Conservation (phyloP, 2,888 invertebrate genomes). For the Thysanoteuthis rhombus region DNA sequence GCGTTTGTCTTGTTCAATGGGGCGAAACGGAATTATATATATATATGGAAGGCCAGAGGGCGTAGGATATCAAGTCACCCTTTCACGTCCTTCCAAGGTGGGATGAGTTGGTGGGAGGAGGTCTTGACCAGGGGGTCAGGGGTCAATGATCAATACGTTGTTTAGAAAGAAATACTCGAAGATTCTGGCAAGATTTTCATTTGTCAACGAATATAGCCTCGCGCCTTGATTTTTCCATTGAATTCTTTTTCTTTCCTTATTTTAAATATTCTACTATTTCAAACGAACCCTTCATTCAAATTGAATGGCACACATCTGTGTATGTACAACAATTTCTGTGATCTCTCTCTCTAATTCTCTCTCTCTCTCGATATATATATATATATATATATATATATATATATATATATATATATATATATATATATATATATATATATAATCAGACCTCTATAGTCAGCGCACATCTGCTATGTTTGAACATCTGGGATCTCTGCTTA, state of each 20-base stretch:
- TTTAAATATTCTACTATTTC: too few species aligned
- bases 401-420: neutral
- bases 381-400: too few species aligned
- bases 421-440: neutral
- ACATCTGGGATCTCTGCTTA: too few species aligned
- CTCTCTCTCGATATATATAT: neutral
- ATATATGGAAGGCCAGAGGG: too few species aligned
- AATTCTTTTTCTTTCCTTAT: too few species aligned
- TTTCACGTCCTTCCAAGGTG: neutral
- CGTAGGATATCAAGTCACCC: neutral
- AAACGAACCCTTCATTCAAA: too few species aligned
- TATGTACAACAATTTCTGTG: too few species aligned
- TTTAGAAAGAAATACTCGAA: neutral
- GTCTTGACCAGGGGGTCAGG: neutral
- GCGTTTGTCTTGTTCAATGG: neutral
- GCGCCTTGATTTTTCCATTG: too few species aligned
- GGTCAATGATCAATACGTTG: neutral
- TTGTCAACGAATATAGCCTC: neutral
- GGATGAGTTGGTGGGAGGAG: neutral
- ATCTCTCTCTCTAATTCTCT: too few species aligned
- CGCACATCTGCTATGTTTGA: too few species aligned
- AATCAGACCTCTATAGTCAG: too few species aligned
- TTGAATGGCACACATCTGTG: too few species aligned
- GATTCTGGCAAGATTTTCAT: neutral
- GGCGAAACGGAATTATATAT: neutral